A percentile compares a stretch with the other conserved stretches of the same genome.
These are phyloP conservation scores for Eupithecia subfuscata DNA, from an alignment of 2,888 invertebrate species.

Conservation along the genomic window DNA sequence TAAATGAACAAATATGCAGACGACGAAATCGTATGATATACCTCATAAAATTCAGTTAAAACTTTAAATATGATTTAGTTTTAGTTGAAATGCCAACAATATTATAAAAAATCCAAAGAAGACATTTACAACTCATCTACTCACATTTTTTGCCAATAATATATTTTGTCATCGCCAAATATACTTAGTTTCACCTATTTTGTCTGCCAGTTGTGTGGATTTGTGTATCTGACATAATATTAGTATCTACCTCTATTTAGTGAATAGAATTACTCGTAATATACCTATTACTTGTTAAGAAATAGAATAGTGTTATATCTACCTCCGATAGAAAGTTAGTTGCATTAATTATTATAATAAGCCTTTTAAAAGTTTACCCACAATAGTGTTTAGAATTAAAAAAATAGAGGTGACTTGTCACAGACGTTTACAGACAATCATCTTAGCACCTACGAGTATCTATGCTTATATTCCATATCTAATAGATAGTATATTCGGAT, in stretches of 20 bases:
- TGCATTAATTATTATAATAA: constrained; percentile 32
- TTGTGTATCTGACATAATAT: constrained; percentile 38
- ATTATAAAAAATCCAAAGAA: neutral
- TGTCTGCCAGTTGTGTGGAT: neutral
- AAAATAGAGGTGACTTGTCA: constrained; percentile 26
- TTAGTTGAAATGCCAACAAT: neutral
- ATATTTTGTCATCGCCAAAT: neutral
- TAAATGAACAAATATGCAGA: neutral
- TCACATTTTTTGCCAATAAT: neutral
- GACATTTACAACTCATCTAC: neutral
- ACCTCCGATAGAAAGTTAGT: constrained; percentile 45
- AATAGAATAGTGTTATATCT: constrained; percentile 44
- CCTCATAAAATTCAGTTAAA: neutral
- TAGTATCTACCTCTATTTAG: constrained; percentile 38
- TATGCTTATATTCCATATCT: constrained; percentile 22
- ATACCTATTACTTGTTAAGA: constrained; percentile 26
- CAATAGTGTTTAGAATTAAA: constrained; percentile 29
- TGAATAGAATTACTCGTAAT: constrained; percentile 37
- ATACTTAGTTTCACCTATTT: neutral
- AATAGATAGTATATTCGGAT: neutral
- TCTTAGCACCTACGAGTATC: constrained; percentile 9
- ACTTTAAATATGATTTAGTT: neutral
- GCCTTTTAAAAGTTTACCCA: constrained; percentile 37
- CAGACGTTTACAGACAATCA: constrained; percentile 19
- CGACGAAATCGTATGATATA: neutral